Conservation (phyloP, 2,797 vertebrate species). For the Amphiprion clarkii region DNA sequence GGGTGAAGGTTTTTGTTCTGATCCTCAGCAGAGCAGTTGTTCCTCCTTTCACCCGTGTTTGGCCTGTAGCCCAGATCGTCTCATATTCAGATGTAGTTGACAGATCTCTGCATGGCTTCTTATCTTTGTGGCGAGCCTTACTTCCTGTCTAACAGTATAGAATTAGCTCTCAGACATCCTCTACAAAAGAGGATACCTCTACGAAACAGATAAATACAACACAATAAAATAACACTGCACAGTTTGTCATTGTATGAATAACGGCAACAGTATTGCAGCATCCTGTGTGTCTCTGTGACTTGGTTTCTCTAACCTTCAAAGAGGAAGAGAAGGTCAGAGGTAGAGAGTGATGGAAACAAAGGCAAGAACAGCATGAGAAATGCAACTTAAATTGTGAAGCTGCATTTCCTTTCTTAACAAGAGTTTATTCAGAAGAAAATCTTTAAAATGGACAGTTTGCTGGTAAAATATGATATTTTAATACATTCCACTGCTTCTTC, state of each 20-base stretch:
- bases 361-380: not conserved
- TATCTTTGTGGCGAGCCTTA: slow-evolving; percentile 63
- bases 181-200: slow-evolving; percentile 54
- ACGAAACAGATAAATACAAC: slow-evolving; percentile 54
- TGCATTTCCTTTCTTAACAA: slow-evolving; percentile 8
- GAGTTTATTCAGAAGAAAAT: not conserved
- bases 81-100: slow-evolving; percentile 74
- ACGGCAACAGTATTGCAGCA: slow-evolving; percentile 49
- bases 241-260: slow-evolving; percentile 61
- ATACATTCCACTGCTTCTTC: slow-evolving; percentile 10
- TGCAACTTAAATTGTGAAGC: not conserved
- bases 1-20: slow-evolving; percentile 50
- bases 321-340: slow-evolving; percentile 10
- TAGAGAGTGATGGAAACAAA: slow-evolving; percentile 4
- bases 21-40: slow-evolving; percentile 52
- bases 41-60: slow-evolving; percentile 64
- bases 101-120: slow-evolving; percentile 62
- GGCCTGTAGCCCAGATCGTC: slow-evolving; percentile 72
- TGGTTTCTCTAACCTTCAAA: slow-evolving; percentile 54
- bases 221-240: slow-evolving; percentile 40
- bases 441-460: slow-evolving; percentile 10
- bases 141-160: slow-evolving; percentile 66
- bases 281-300: slow-evolving; percentile 61
- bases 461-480: slow-evolving; percentile 8
- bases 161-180: slow-evolving; percentile 67